These are phyloP conservation scores for Syritta pipiens DNA, from an alignment of 2,888 invertebrate species.

Conservation along the genomic window DNA sequence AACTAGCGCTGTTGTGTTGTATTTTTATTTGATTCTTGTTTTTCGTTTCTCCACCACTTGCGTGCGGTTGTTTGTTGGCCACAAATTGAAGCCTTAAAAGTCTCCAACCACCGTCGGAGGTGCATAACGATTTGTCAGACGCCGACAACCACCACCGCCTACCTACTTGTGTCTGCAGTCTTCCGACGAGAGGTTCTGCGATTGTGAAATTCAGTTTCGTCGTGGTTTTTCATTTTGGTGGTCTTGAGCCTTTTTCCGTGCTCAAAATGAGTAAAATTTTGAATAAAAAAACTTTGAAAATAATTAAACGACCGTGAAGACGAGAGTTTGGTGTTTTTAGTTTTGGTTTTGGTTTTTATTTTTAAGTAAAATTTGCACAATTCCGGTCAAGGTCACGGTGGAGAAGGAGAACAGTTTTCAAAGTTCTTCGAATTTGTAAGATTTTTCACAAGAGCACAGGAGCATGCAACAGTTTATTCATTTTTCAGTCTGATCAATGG, in stretches of 20 bases:
- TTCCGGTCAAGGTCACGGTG: background rate
- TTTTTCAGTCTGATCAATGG: background rate
- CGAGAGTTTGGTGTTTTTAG: background rate
- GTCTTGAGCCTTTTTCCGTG: constrained; percentile 30
- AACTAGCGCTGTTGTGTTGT: constrained; percentile 8
- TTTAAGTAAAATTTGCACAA: constrained; percentile 32
- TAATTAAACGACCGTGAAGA: constrained; percentile 36
- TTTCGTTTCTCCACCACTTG: constrained; percentile 12
- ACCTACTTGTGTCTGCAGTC: too few relatives aligned
- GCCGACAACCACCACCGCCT: constrained; percentile 9
- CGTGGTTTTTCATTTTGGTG: constrained; percentile 51
- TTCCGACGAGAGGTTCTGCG: constrained; percentile 23
- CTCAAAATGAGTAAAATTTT: constrained; percentile 62
- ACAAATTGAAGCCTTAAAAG: constrained; percentile 44
- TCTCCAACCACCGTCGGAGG: constrained; percentile 45
- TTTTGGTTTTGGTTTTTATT: background rate
- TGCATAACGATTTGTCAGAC: constrained; percentile 56
- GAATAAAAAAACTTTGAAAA: constrained; percentile 57
- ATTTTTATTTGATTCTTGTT: too few relatives aligned
- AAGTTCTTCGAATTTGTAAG: background rate
- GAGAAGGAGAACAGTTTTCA: background rate
- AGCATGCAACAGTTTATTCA: constrained; percentile 16
- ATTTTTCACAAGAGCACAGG: background rate
- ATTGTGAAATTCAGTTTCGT: constrained; percentile 65
- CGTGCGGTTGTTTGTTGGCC: constrained; percentile 8